Evolutionary conservation across 2,797 vertebrate species (phyloP).

Genomic region (Amniataba percoides): DNA sequence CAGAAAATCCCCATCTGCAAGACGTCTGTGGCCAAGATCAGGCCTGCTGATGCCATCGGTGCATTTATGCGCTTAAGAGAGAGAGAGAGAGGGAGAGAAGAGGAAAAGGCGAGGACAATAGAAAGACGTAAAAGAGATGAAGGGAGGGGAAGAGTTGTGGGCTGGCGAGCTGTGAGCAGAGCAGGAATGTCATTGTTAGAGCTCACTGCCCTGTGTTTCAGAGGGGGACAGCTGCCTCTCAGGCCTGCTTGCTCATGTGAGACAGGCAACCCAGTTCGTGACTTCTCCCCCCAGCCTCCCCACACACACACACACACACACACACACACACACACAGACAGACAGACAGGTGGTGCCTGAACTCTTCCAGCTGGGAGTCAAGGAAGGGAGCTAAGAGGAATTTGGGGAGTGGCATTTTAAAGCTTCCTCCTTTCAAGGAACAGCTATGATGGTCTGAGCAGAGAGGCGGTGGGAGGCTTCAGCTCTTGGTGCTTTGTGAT

Average conservation of each 20-base stretch:
- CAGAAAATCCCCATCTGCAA: conserved; percentile 64
- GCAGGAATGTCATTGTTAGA: conserved; percentile 79
- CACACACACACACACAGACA: conserved; percentile 53
- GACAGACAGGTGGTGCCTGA: conserved; percentile 72
- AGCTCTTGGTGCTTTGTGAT: conserved; percentile 14
- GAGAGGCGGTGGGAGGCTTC: conserved; percentile 5
- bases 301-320: conserved; percentile 49
- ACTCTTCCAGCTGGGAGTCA: conserved; percentile 64
- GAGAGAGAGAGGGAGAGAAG: conserved; percentile 13
- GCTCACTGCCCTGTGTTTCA: conserved; percentile 52
- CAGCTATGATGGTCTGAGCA: conserved; percentile 32
- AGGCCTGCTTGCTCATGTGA: conserved; percentile 53
- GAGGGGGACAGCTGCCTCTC: conserved; percentile 70
- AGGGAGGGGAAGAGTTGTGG: conserved; percentile 42
- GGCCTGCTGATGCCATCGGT: conserved; percentile 42
- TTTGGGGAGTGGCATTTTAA: conserved; percentile 78
- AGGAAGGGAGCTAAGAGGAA: conserved; percentile 76
- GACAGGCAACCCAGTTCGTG: conserved; percentile 45
- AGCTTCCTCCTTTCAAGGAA: conserved; percentile 75
- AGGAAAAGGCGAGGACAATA: conserved; percentile 36
- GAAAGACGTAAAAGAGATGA: conserved; percentile 27
- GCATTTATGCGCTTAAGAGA: conserved; percentile 32
- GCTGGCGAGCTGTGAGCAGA: conserved; percentile 52
- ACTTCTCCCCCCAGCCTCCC: conserved; percentile 20
- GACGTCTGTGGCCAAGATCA: conserved; percentile 44